Conservation (phyloP, 2,113 vertebrate genomes). For the Callopanchax toddi region DNA sequence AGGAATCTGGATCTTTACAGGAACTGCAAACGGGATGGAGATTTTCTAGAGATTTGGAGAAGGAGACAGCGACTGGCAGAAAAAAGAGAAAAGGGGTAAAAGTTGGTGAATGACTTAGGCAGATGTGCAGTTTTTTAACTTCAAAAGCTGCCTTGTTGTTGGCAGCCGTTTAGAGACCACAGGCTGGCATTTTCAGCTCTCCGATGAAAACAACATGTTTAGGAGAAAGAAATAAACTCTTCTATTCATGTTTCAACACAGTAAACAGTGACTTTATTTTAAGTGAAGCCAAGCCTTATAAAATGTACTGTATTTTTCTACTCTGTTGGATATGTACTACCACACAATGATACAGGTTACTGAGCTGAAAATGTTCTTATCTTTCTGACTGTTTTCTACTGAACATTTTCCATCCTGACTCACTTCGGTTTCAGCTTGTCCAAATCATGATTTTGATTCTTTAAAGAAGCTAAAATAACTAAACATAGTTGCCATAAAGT, state of each 20-base stretch:
- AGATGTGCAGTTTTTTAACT: constrained; percentile 54
- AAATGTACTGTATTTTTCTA: constrained; percentile 30
- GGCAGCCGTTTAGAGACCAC: constrained; percentile 56
- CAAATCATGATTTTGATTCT: background rate
- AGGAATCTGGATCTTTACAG: constrained; percentile 19
- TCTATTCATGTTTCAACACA: constrained; percentile 40
- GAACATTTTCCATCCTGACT: too few species aligned
- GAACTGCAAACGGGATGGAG: background rate
- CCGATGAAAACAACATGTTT: constrained; percentile 70
- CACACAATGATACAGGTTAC: constrained; percentile 36
- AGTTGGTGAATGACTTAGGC: constrained; percentile 34
- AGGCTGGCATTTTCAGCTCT: constrained; percentile 57
- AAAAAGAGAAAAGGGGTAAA: constrained; percentile 1
- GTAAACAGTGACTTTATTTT: constrained; percentile 58
- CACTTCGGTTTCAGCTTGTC: too few species aligned
- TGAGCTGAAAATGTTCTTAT: constrained; percentile 29
- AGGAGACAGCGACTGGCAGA: background rate
- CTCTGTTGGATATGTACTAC: too few species aligned
- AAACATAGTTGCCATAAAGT: background rate
- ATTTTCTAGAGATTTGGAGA: constrained; percentile 13
- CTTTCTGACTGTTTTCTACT: constrained; percentile 24
- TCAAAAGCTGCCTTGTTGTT: constrained; percentile 42
- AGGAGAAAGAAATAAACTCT: constrained; percentile 49
- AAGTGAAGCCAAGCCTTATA: constrained; percentile 15
- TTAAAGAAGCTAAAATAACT: constrained; percentile 3